These are phyloP conservation scores for Drosophila pandora DNA, from an alignment of 1,140 invertebrate genomes.

Conservation along the genomic window DNA sequence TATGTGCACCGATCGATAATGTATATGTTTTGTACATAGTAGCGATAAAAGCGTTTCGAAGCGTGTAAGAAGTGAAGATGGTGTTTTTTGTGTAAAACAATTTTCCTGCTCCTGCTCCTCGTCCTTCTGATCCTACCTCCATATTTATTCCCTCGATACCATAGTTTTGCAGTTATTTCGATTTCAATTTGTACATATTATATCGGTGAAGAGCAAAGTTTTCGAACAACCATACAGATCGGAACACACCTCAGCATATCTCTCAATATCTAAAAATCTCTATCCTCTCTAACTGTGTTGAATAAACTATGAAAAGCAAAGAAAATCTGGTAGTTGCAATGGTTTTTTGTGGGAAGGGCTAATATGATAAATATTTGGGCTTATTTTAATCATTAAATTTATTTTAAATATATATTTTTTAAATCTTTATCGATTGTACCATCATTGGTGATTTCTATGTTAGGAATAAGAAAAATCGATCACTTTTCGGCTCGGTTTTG, in stretches of 20 bases:
- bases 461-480: too few relatives aligned
- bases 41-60: slow-evolving; percentile 37
- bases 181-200: slow-evolving; percentile 67
- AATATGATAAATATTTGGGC: background rate
- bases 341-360: slow-evolving; percentile 27
- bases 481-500: too few relatives aligned
- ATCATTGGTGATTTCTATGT: background rate
- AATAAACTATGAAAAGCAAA: slow-evolving; percentile 70
- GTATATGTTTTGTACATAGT: slow-evolving; percentile 56
- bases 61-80: slow-evolving; percentile 22
- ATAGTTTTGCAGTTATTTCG: slow-evolving; percentile 41
- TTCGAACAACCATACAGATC: slow-evolving; percentile 7
- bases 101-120: slow-evolving; percentile 32
- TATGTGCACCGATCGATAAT: slow-evolving; percentile 30
- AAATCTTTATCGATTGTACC: background rate
- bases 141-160: slow-evolving; percentile 41
- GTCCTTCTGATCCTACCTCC: slow-evolving; percentile 10
- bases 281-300: slow-evolving; percentile 63
- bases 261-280: slow-evolving; percentile 64
- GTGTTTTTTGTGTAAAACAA: slow-evolving; percentile 31
- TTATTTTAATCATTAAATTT: background rate
- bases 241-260: slow-evolving; percentile 52
- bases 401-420: background rate
- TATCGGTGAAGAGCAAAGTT: slow-evolving; percentile 25
- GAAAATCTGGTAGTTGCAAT: slow-evolving; percentile 28